Evolutionary conservation across 2,888 invertebrate species (phyloP).

Genomic region (Elmis aenea): DNA sequence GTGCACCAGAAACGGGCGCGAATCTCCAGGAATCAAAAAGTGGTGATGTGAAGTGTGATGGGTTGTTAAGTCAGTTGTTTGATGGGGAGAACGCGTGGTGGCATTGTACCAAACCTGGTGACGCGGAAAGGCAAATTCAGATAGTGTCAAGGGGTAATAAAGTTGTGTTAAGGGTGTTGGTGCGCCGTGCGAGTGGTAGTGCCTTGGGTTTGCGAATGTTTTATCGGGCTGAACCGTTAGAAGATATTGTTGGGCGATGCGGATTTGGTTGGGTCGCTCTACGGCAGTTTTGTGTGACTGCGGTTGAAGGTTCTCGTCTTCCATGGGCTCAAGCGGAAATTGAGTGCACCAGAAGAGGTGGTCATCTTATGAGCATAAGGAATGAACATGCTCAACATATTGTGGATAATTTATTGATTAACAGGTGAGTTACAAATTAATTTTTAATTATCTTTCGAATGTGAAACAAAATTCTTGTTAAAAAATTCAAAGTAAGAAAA

Average conservation of each 20-base stretch:
- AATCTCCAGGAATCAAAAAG: slow-evolving; percentile 35
- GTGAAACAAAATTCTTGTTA: too few species aligned
- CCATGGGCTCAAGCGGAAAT: slow-evolving; percentile 66
- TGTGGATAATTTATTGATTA: slow-evolving; percentile 59
- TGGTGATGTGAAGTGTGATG: slow-evolving; percentile 48
- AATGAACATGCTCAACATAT: slow-evolving; percentile 60
- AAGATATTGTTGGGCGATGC: slow-evolving; percentile 60
- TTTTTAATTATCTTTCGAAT: slow-evolving; percentile 2
- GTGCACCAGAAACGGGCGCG: slow-evolving; percentile 11
- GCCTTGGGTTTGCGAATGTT: slow-evolving; percentile 50
- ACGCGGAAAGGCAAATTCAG: slow-evolving; percentile 55
- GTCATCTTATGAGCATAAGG: slow-evolving; percentile 64
- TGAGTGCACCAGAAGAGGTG: slow-evolving; percentile 59
- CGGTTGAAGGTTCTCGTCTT: slow-evolving; percentile 53
- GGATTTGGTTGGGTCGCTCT: slow-evolving; percentile 68
- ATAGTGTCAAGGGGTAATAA: slow-evolving; percentile 57
- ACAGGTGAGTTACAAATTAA: slow-evolving; percentile 60
- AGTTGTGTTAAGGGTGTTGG: slow-evolving; percentile 47
- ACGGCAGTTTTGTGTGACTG: slow-evolving; percentile 62
- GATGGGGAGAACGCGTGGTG: slow-evolving; percentile 57
- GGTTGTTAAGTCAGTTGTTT: slow-evolving; percentile 54
- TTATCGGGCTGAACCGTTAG: slow-evolving; percentile 60
- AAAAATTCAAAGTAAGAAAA: too few species aligned
- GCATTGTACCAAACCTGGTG: slow-evolving; percentile 57
- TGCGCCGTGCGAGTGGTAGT: slow-evolving; percentile 26